Evolutionary conservation across 1,140 invertebrate genomes (phyloP).

Genomic region (Ephestia elutella): DNA sequence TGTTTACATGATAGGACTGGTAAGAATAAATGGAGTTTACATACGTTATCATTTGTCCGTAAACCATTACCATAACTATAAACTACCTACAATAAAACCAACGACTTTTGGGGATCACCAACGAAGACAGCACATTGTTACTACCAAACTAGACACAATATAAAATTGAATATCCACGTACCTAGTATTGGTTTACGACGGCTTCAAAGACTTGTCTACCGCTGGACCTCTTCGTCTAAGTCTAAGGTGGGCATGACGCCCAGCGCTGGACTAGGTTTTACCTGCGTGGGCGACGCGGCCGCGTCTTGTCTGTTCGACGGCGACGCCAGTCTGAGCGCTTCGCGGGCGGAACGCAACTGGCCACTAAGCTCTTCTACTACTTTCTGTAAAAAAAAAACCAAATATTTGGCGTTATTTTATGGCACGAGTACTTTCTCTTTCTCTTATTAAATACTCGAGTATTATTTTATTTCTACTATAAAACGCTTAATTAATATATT

Average conservation of each 20-base stretch:
- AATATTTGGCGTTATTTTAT: not conserved
- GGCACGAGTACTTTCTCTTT: no score
- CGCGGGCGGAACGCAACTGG: constrained; percentile 46
- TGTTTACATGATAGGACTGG: no score
- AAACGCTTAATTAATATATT: no score
- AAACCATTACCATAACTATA: not conserved
- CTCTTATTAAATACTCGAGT: no score
- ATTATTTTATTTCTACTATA: no score
- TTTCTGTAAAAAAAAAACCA: constrained; percentile 43
- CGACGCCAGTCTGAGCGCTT: constrained; percentile 32
- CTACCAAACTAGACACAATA: not conserved
- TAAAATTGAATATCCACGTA: not conserved
- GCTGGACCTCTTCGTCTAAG: not conserved
- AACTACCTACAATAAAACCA: no score
- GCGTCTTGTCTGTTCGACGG: constrained; percentile 15
- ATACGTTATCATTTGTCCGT: no score
- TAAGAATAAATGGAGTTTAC: no score
- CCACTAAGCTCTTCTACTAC: constrained; percentile 50
- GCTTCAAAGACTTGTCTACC: no score
- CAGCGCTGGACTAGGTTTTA: not conserved
- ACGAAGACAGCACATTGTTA: not conserved
- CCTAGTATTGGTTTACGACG: not conserved
- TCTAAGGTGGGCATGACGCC: not conserved
- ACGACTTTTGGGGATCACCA: no score
- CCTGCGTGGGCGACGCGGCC: constrained; percentile 27